A percentile compares a stretch with the other conserved stretches of the same genome.
Evolutionary conservation across 2,113 vertebrate genomes (phyloP).

Genomic region (Toxotes chatareus): DNA sequence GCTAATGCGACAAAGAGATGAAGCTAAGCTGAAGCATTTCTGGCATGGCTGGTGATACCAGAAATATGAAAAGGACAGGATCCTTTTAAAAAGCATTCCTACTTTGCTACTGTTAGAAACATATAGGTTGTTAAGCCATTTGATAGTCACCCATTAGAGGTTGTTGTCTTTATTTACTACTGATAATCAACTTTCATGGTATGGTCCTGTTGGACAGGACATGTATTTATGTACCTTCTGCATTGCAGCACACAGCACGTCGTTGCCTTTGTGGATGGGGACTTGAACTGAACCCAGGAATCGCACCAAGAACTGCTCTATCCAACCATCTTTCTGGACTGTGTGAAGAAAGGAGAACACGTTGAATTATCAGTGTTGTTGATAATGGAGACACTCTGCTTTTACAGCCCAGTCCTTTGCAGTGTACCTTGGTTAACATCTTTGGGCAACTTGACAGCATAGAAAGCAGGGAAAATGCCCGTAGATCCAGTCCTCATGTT

Average conservation of each 20-base stretch:
- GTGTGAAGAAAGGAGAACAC: neutral
- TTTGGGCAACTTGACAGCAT: constrained; percentile 87
- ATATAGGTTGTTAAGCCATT: neutral
- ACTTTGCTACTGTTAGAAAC: neutral
- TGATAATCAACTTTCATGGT: neutral
- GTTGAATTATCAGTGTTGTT: neutral
- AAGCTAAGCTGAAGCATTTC: too few species aligned
- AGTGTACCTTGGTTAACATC: constrained; percentile 72
- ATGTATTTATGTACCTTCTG: constrained; percentile 88
- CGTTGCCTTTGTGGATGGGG: constrained; percentile 93
- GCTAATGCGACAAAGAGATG: too few species aligned
- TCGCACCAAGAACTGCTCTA: constrained; percentile 90
- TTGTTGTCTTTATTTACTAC: neutral
- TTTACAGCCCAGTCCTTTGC: neutral
- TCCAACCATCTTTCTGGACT: constrained; percentile 87
- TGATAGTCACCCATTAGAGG: neutral
- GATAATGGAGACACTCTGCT: neutral
- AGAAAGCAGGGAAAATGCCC: constrained; percentile 95
- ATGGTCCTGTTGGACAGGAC: neutral
- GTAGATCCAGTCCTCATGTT: constrained; percentile 95
- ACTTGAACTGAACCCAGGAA: constrained; percentile 97
- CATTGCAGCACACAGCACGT: constrained; percentile 95
- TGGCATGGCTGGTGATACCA: too few species aligned
- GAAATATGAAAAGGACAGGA: too few species aligned
- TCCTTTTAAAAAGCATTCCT: neutral